Evolutionary conservation across 2,888 invertebrate species (phyloP).

Genomic region (Harmothoe impar): DNA sequence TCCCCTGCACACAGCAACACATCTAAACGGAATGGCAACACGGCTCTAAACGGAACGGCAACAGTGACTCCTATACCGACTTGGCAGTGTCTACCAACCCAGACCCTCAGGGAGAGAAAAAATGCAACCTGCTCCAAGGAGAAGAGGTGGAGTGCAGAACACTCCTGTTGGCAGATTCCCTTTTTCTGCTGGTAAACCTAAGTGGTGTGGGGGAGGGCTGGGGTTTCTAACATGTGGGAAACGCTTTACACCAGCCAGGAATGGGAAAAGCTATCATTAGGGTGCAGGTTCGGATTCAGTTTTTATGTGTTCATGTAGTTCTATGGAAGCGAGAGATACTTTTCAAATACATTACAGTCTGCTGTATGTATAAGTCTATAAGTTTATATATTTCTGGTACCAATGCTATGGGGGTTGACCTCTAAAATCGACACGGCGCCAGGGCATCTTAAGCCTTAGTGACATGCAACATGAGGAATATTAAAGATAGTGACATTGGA

Average conservation of each 20-base stretch:
- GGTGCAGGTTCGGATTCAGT: neutral
- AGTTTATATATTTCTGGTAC: too few species aligned
- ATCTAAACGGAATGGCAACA: neutral
- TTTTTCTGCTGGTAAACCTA: neutral
- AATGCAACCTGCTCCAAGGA: neutral
- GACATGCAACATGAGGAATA: too few species aligned
- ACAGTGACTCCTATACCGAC: neutral
- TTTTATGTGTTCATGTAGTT: neutral
- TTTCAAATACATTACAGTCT: too few species aligned
- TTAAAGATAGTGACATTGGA: too few species aligned
- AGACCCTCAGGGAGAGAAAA: neutral
- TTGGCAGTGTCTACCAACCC: neutral
- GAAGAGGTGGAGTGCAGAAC: neutral
- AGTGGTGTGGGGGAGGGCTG: neutral
- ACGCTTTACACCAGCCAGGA: neutral
- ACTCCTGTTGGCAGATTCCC: neutral
- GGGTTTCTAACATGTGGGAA: neutral
- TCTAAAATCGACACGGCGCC: too few species aligned
- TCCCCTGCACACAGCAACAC: neutral
- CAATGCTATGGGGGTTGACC: too few species aligned
- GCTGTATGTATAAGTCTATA: too few species aligned
- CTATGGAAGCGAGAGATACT: too few species aligned
- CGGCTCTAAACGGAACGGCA: slow-evolving; percentile 23
- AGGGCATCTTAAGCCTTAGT: too few species aligned
- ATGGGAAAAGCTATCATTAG: neutral